These are phyloP conservation scores for Hyperoplus lanceolatus DNA, from an alignment of 2,797 vertebrate genomes.

Conservation along the genomic window DNA sequence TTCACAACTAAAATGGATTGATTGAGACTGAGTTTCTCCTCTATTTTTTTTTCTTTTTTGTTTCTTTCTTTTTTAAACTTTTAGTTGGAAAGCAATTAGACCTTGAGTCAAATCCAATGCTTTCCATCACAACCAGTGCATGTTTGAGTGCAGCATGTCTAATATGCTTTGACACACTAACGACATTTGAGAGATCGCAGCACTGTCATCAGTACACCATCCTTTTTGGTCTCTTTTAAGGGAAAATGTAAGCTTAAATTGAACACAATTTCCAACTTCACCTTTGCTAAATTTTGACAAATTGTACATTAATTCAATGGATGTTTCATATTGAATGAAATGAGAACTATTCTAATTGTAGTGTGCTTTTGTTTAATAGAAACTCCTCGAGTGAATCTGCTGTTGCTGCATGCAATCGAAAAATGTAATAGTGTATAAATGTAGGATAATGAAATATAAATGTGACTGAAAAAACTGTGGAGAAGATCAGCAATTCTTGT, in stretches of 20 bases:
- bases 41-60: background rate
- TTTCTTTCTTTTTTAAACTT: background rate
- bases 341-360: background rate
- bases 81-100: background rate
- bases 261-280: background rate
- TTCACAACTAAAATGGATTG: constrained; percentile 54
- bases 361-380: background rate
- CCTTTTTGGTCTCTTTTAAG: background rate
- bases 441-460: background rate
- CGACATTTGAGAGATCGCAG: background rate
- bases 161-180: background rate
- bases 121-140: background rate
- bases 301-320: background rate
- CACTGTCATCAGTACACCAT: background rate
- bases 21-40: background rate
- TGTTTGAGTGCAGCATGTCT: background rate
- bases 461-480: background rate
- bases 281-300: background rate
- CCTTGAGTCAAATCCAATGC: background rate
- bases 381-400: background rate
- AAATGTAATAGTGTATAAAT: background rate
- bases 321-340: background rate
- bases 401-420: background rate
- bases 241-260: background rate
- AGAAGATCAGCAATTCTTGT: background rate